Evolutionary conservation across 2,113 vertebrate genomes (phyloP), one percentile per base, ranked within the genome.

Genomic region (Fregata magnificens): DNA sequence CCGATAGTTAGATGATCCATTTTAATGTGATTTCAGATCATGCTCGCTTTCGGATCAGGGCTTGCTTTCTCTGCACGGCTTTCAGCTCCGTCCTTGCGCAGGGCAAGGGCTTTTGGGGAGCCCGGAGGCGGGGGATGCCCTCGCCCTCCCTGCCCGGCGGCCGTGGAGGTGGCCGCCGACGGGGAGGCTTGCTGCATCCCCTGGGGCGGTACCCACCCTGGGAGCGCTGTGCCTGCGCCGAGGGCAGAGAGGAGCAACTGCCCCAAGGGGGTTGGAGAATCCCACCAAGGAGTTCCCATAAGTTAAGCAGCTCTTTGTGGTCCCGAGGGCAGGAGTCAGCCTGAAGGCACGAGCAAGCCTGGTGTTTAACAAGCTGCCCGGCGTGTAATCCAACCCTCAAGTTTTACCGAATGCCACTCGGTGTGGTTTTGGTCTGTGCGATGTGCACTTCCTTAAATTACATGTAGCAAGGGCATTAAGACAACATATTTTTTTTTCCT

Each of bases 321-420:
- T 82, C 72, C 67, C 0, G 0, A 78, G 45, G 40, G 72, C 47
- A 49, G 59, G 42, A 81, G 36, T 22, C 59, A 44, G 32, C 67
- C 69, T 34, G 32, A 50, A 78, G 88, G 50, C 84, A 63, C 0
- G 1, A 13, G 31, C 26, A 9, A 53, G 78, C 42, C 63, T 66
- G 65, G 18, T 55, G 50, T 89, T 76, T 16, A 53, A 26, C 50
- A 63, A 40, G 5, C 10, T 40, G 7, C 50, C 56, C 8, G 1
- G 18, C 16, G 7, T 65, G 28, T 36, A 26, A 90, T 56, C 25
- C 73, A 87, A 31, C 38, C 77, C 86, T 65, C 26, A 3, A 13
- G n/a, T 49, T 66, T 42, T 40, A 22, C 52, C 1, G 0, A 45
- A 8, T 31, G 36, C 72, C 28, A 3, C 40, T 85, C 0, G 0